These are phyloP conservation scores for Phainopepla nitens DNA, from an alignment of 2,113 vertebrate genomes.

Conservation along the genomic window DNA sequence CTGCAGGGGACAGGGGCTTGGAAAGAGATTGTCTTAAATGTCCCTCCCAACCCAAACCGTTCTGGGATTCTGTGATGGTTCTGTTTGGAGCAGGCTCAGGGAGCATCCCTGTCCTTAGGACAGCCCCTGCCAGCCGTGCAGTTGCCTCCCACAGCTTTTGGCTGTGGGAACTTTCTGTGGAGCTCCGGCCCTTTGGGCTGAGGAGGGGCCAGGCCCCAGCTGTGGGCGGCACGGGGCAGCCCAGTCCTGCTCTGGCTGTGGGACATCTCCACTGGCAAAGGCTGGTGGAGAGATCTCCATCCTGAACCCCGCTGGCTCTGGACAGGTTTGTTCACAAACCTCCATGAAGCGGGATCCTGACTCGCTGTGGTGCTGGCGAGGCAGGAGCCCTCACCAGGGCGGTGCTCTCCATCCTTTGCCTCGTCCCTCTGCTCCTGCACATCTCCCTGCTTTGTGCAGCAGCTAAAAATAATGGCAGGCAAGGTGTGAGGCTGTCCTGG, in stretches of 20 bases:
- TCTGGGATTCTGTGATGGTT: background rate
- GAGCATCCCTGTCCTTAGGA: background rate
- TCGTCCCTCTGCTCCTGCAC: background rate
- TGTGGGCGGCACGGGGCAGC: background rate
- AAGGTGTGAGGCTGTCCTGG: background rate
- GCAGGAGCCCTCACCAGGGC: background rate
- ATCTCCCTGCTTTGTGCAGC: background rate
- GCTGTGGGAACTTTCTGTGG: background rate
- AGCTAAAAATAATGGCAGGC: background rate
- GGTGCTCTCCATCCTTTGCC: background rate
- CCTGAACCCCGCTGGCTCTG: background rate
- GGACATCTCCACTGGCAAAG: background rate
- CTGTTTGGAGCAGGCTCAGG: background rate
- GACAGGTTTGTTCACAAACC: no score
- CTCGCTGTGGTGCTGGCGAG: background rate
- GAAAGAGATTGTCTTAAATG: background rate
- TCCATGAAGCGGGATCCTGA: rapidly evolving
- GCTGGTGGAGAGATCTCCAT: background rate
- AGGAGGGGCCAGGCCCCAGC: background rate
- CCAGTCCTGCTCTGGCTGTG: rapidly evolving
- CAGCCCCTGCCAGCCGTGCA: background rate
- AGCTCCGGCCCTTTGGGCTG: background rate
- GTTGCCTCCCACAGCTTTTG: background rate
- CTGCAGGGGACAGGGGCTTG: background rate
- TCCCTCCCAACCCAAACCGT: background rate